Evolutionary conservation across 2,888 invertebrate species (phyloP).

Genomic region (Torymus texanus): DNA sequence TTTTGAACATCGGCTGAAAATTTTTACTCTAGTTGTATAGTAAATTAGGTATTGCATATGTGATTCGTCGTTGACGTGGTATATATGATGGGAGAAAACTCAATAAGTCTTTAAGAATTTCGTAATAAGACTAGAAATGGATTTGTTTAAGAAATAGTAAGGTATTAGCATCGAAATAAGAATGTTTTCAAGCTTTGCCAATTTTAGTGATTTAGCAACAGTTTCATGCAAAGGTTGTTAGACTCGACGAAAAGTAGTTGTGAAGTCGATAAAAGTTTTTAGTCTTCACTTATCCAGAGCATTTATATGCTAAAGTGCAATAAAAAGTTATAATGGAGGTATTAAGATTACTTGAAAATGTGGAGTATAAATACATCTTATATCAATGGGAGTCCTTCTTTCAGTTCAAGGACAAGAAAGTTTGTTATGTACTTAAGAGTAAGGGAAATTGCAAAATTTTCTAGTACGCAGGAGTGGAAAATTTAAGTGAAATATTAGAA

Average conservation of each 20-base stretch:
- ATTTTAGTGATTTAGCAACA: slow-evolving; percentile 24
- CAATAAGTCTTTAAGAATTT: neutral
- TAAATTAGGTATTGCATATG: no score
- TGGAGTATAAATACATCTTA: slow-evolving; percentile 20
- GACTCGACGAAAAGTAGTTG: slow-evolving; percentile 33
- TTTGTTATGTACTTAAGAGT: no score
- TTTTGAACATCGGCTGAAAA: no score
- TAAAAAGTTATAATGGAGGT: slow-evolving; percentile 47
- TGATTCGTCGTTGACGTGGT: no score
- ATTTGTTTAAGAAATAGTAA: slow-evolving; percentile 6
- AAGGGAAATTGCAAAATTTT: no score
- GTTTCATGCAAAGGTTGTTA: slow-evolving; percentile 39
- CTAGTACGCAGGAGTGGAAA: no score
- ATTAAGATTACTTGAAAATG: slow-evolving; percentile 39
- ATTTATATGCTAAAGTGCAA: slow-evolving; percentile 39
- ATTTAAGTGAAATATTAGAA: no score
- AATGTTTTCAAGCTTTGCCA: slow-evolving; percentile 19
- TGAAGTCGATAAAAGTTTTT: slow-evolving; percentile 52
- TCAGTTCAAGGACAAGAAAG: no score
- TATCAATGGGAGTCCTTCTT: slow-evolving; percentile 9
- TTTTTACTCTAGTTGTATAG: no score
- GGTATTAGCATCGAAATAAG: slow-evolving; percentile 5
- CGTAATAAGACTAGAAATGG: slow-evolving; percentile 8
- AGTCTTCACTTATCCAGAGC: slow-evolving; percentile 38
- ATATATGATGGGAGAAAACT: no score